Base-by-base conservation (phyloP, 2,797 vertebrate species). In the Myotis findleyi region DNA sequence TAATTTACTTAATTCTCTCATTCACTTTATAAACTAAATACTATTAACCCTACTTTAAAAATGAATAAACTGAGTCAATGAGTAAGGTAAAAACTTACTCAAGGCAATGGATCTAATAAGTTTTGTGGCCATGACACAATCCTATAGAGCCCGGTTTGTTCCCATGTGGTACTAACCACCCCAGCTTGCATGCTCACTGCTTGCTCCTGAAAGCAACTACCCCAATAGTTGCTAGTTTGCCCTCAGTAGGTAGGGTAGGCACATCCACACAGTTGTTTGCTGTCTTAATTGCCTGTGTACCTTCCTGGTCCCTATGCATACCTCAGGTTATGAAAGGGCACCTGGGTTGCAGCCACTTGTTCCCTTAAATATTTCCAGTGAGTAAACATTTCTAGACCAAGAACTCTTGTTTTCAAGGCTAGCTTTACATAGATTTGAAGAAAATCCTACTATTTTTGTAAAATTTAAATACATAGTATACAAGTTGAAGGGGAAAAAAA, bases 1-100 rank as follows among this genome's bases (percentile, higher is more conserved):
- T 51, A 49, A 51, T 66, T 68, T 51, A 72, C 8, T 75, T 77
- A 51, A 75, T 44, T 13, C 21, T 83, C 25, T 93, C 80, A 1
- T 69, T 69, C 85, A 79, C 27, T 41, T 96, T 68, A 76, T 83
- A 57, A 94, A 57, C 66, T 81, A 62, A 30, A 27, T 62, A 62
- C 55, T 68, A 82, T 73, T 69, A 89, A 73, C 1, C 8, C 10
- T 14, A 81, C 41, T 89, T 87, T n/a, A 87, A 10, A 82, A 68
- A 53, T 33, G 75, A 73, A 30, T 93, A 77, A 89, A 72, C 12
- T 55, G 51, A 66, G 13, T 20, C 76, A 62, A 38, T 62, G 18
- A 41, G 25, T 64, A 23, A 81, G 30, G n/a, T 57, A 62, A 62
- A 79, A 41, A 81, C 0, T 72, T 62, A 13, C 13, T 23, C 38